Conservation (phyloP, 2,113 vertebrate species). For the rat (Rattus norvegicus) region GRCr8 NC_086026.1:18525501-18526000, state of each 20-base stretch:
- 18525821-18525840: not conserved
- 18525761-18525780: not conserved
- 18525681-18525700: not conserved
- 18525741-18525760: not conserved
- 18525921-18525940: not conserved
- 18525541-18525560: slow-evolving; percentile 44
- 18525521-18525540: not conserved
- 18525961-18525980: not conserved
- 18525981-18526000: slow-evolving; percentile 6
- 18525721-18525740: not conserved
- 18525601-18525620: slow-evolving; percentile 19
- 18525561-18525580: not conserved
- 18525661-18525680: not conserved
- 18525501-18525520: not conserved
- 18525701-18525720: not conserved
- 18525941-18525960: not conserved
- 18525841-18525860: not conserved
- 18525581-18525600: not conserved
- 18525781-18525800: not conserved
- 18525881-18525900: not conserved
- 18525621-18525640: not conserved
- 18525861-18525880: not conserved
- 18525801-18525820: not conserved
- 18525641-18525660: slow-evolving; percentile 17
- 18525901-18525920: not conserved